Conservation (phyloP, 2,113 vertebrate species). For the Ancistrus triradiatus region DNA sequence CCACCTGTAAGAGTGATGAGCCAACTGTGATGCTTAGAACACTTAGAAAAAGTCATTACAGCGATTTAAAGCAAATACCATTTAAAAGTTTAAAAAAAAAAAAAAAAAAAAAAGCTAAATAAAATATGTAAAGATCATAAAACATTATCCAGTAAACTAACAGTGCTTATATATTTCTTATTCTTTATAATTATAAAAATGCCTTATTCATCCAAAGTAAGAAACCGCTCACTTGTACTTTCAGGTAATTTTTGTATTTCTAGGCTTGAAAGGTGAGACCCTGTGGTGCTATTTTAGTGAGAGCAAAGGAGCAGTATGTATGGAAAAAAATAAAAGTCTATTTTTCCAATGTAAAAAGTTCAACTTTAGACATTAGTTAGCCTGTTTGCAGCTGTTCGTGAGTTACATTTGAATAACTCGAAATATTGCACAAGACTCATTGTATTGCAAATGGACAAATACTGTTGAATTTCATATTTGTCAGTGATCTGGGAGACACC, state of each 20-base stretch:
- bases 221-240: conserved; percentile 68
- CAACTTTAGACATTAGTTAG: conserved; percentile 69
- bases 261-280: conserved; percentile 85
- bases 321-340: conserved; percentile 64
- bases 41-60: conserved; percentile 56
- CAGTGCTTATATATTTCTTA: conserved; percentile 74
- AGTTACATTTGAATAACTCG: conserved; percentile 82
- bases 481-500: conserved; percentile 54
- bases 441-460: conserved; percentile 47
- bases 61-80: conserved; percentile 36
- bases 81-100: too few relatives aligned
- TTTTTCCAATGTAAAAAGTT: conserved; percentile 86
- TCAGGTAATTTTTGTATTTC: conserved; percentile 82
- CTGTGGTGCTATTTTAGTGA: conserved; percentile 90
- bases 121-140: conserved; percentile 50
- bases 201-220: conserved; percentile 87
- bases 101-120: too few relatives aligned
- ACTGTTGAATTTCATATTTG: conserved; percentile 61
- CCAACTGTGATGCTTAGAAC: conserved; percentile 66
- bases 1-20: conserved; percentile 54
- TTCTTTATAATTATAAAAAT: conserved; percentile 79
- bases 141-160: conserved; percentile 70
- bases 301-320: conserved; percentile 77
- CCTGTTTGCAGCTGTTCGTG: conserved; percentile 79
- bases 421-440: conserved; percentile 79